A percentile compares a stretch with the other conserved stretches of the same genome.
Evolutionary conservation across 2,888 invertebrate species (phyloP).

Genomic region (Drosophila borealis): DNA sequence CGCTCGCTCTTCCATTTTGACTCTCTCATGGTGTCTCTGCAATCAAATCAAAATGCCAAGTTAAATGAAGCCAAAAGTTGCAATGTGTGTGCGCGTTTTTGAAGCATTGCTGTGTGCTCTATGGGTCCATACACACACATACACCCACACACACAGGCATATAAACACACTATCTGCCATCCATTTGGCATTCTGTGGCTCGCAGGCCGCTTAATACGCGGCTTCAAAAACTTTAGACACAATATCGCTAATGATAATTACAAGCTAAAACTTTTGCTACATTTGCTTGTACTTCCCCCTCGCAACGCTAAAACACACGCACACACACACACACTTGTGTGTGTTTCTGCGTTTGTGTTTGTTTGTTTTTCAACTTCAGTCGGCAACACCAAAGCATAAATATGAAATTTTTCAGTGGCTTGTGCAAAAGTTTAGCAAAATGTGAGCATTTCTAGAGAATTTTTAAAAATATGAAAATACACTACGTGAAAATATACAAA

Average conservation of each 20-base stretch:
- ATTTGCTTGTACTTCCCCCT: constrained; percentile 45
- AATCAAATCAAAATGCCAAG: constrained; percentile 70
- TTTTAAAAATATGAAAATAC: constrained; percentile 7
- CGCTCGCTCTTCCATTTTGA: neutral
- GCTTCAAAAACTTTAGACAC: constrained; percentile 78
- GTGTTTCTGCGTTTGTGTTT: constrained; percentile 29
- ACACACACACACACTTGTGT: constrained; percentile 3
- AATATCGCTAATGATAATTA: constrained; percentile 81
- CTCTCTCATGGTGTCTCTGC: constrained; percentile 28
- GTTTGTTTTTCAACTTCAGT: constrained; percentile 63
- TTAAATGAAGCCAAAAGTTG: constrained; percentile 68
- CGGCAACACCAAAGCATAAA: constrained; percentile 74
- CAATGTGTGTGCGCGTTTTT: constrained; percentile 46
- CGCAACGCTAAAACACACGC: constrained; percentile 1
- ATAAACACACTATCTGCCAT: constrained; percentile 20
- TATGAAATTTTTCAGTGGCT: constrained; percentile 63
- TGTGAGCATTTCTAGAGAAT: constrained; percentile 7
- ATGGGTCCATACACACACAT: constrained; percentile 8
- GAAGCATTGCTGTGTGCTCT: constrained; percentile 35
- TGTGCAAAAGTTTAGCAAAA: constrained; percentile 54
- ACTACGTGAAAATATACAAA: neutral
- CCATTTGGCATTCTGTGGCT: constrained; percentile 56
- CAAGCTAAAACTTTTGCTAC: constrained; percentile 73
- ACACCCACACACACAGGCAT: constrained; percentile 10
- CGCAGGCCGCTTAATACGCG: constrained; percentile 64